Conservation (phyloP, 2,797 vertebrate genomes). For the Halcyon leucocephala region DNA sequence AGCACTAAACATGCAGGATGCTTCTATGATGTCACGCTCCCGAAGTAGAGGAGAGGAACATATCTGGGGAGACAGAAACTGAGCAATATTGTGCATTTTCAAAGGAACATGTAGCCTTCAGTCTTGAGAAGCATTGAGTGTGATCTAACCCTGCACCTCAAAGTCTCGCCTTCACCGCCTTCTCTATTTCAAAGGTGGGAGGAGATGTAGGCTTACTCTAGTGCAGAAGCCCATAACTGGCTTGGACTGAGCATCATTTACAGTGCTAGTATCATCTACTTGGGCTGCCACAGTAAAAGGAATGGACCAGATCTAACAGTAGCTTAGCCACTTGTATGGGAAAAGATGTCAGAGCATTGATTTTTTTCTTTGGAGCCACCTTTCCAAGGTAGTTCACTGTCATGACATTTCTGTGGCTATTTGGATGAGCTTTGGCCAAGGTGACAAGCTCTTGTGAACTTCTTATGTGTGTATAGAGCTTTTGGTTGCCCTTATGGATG, state of each 20-base stretch:
- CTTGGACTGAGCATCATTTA: background rate
- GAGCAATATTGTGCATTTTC: background rate
- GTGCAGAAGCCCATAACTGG: background rate
- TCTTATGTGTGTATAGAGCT: background rate
- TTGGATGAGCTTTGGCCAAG: background rate
- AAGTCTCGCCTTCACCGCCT: background rate
- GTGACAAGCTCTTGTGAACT: background rate
- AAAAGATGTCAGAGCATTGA: fast-evolving
- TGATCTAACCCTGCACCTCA: background rate
- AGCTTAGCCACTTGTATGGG: background rate
- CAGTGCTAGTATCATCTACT: background rate
- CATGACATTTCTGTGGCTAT: background rate
- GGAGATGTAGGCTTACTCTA: background rate
- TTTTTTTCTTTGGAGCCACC: background rate
- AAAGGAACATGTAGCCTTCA: background rate
- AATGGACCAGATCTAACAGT: background rate
- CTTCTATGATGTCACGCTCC: background rate
- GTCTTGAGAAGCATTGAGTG: background rate
- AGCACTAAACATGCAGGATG: background rate
- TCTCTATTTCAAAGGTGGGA: background rate
- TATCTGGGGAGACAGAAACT: background rate
- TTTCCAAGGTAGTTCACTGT: background rate
- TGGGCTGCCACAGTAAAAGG: background rate
- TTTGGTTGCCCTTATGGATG: background rate
- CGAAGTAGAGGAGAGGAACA: background rate